phyloP scores from a whole-genome alignment of 2,888 invertebrate species.

The Herminia tarsipennalis region DNA sequence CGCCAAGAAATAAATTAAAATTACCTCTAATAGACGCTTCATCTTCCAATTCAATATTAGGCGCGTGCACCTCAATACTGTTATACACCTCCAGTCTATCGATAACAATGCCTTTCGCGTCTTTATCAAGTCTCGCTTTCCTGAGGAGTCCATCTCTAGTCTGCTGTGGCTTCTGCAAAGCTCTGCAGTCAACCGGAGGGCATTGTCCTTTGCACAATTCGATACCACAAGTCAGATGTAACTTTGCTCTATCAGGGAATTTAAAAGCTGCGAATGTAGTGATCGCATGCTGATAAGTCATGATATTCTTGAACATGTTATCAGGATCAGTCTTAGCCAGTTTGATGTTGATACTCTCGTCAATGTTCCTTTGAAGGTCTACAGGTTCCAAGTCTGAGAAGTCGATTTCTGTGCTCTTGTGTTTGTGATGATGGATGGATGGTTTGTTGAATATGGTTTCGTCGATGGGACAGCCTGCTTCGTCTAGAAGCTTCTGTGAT shows the following conservation, averaged over 20 bases:
- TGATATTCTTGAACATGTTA: constrained; percentile 74
- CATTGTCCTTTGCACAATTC: constrained; percentile 91
- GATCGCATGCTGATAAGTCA: constrained; percentile 81
- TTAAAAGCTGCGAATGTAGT: constrained; percentile 93
- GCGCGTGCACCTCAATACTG: constrained; percentile 92
- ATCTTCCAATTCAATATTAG: constrained; percentile 90
- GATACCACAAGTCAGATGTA: constrained; percentile 91
- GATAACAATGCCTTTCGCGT: constrained; percentile 85
- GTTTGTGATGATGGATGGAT: constrained; percentile 71
- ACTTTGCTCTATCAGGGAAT: constrained; percentile 91
- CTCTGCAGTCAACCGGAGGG: constrained; percentile 85
- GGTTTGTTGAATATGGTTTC: constrained; percentile 87
- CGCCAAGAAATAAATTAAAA: too few species aligned
- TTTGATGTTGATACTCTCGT: constrained; percentile 62
- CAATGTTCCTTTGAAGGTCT: constrained; percentile 63
- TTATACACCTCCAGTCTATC: constrained; percentile 91
- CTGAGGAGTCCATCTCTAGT: constrained; percentile 77
- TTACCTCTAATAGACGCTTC: constrained; percentile 82
- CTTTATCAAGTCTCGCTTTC: constrained; percentile 79
- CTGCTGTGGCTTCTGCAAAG: constrained; percentile 74
- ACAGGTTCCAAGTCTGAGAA: constrained; percentile 68
- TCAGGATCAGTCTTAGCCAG: constrained; percentile 68
- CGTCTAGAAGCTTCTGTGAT: constrained; percentile 90
- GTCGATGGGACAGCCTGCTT: constrained; percentile 91
- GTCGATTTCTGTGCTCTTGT: constrained; percentile 69